phyloP scores from a whole-genome alignment of 37 sponge, comb jelly and placozoan species.

The Petrosia ficiformis region DNA sequence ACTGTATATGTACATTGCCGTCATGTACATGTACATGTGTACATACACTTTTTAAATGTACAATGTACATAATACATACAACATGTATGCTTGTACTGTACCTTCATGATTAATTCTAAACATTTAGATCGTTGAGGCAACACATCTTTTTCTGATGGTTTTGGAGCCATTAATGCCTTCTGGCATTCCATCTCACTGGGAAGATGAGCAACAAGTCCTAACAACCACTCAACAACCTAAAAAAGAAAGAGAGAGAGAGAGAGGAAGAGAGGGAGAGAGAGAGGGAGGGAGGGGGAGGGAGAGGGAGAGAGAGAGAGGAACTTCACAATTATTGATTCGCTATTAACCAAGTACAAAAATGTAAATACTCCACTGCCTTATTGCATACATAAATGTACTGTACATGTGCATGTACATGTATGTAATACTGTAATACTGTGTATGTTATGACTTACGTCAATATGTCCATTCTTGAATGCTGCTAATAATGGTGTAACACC shows the following conservation, averaged over 20 bases:
- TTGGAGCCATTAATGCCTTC: constrained; percentile 89
- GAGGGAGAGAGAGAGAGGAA: constrained; percentile 5
- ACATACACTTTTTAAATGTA: too few relatives aligned
- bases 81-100: too few relatives aligned
- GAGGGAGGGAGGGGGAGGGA: constrained; percentile 8
- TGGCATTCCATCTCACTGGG: constrained; percentile 96
- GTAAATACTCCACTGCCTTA: not conserved
- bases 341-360: too few relatives aligned
- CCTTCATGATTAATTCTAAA: constrained; percentile 93
- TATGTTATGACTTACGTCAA: constrained; percentile 42
- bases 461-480: constrained; percentile 87
- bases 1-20: too few relatives aligned
- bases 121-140: constrained; percentile 80
- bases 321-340: not conserved
- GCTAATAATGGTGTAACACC: constrained; percentile 84
- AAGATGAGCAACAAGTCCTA: constrained; percentile 82
- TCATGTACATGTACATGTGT: too few relatives aligned
- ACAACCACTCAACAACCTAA: constrained; percentile 95
- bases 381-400: constrained; percentile 8
- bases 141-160: constrained; percentile 68
- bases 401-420: too few relatives aligned
- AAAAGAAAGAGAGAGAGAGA: constrained; percentile 45
- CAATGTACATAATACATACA: too few relatives aligned
- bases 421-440: too few relatives aligned
- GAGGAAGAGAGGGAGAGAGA: constrained; percentile 34